These are phyloP conservation scores for Clarias macrocephalus DNA, from an alignment of 2,113 vertebrate genomes.

Conservation along the genomic window DNA sequence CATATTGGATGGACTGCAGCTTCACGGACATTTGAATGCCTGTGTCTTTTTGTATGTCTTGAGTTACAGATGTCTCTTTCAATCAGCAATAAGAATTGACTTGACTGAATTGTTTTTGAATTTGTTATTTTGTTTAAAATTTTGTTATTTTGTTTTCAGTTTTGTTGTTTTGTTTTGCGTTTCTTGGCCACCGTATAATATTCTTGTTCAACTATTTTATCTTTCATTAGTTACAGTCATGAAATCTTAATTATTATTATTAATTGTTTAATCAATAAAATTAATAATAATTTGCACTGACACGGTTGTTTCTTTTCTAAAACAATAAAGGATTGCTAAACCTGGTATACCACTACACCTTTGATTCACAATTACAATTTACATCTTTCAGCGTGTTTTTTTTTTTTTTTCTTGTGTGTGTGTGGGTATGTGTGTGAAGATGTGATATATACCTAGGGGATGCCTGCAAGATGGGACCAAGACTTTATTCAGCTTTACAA, in stretches of 20 bases:
- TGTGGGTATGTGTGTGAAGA: neutral
- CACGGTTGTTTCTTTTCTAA: neutral
- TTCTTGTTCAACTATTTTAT: neutral
- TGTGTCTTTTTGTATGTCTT: too few relatives aligned
- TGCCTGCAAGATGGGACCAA: neutral
- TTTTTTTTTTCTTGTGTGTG: too few relatives aligned
- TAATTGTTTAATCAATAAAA: neutral
- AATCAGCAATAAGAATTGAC: too few relatives aligned
- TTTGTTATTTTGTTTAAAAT: too few relatives aligned
- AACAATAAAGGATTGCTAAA: neutral
- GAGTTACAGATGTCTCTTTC: too few relatives aligned
- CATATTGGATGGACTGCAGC: too few relatives aligned
- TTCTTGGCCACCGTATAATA: neutral
- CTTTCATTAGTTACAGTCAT: neutral
- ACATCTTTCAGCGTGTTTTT: neutral
- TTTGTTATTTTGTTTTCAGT: too few relatives aligned
- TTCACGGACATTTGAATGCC: too few relatives aligned
- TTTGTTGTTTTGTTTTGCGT: too few relatives aligned
- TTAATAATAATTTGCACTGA: neutral
- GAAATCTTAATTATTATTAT: neutral
- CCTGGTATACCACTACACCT: neutral
- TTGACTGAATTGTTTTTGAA: too few relatives aligned
- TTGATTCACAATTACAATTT: slow-evolving; percentile 8
- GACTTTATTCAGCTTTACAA: slow-evolving; percentile 37
- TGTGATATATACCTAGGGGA: neutral